Percentiles rank a stretch among this genome's conserved stretches.
These are phyloP conservation scores for Tethya wilhelma DNA, from an alignment of 37 sponge, comb jelly and placozoan genomes.

Conservation along the genomic window DNA sequence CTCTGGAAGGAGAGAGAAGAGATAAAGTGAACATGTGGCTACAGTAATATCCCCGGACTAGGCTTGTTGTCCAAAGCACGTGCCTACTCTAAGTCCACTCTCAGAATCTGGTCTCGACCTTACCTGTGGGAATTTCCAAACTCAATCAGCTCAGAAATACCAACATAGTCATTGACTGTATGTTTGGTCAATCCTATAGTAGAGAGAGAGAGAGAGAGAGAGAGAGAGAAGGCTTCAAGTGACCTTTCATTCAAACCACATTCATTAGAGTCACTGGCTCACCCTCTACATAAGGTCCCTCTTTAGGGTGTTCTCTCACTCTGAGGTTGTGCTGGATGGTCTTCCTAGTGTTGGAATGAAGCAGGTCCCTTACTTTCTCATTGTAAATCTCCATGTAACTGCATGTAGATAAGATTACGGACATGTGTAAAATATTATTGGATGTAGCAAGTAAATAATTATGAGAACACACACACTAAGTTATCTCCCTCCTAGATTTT, in stretches of 20 bases:
- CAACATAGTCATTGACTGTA: conserved; percentile 77
- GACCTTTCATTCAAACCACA: too few relatives aligned
- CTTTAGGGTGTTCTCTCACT: conserved; percentile 89
- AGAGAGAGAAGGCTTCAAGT: too few relatives aligned
- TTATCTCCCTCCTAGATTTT: neutral
- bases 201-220: too few relatives aligned
- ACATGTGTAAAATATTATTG: neutral
- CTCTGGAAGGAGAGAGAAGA: conserved; percentile 32
- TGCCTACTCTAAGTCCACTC: too few relatives aligned
- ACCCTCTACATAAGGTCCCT: conserved; percentile 94
- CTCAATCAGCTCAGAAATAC: conserved; percentile 65
- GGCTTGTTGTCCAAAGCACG: neutral
- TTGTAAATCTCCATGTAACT: conserved; percentile 95
- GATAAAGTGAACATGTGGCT: neutral
- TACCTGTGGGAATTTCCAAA: conserved; percentile 80
- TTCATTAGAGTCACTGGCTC: too few relatives aligned
- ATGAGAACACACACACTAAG: neutral
- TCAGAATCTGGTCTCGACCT: neutral
- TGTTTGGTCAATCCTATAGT: conserved; percentile 72
- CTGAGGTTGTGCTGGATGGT: conserved; percentile 43
- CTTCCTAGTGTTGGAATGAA: neutral
- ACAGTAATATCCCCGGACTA: neutral
- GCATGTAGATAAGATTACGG: neutral
- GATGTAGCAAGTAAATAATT: neutral
- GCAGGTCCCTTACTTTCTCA: conserved; percentile 84